Evolutionary conservation across 2,888 invertebrate genomes (phyloP), one percentile per base, ranked within the genome.

Genomic region (Philaethria dido): DNA sequence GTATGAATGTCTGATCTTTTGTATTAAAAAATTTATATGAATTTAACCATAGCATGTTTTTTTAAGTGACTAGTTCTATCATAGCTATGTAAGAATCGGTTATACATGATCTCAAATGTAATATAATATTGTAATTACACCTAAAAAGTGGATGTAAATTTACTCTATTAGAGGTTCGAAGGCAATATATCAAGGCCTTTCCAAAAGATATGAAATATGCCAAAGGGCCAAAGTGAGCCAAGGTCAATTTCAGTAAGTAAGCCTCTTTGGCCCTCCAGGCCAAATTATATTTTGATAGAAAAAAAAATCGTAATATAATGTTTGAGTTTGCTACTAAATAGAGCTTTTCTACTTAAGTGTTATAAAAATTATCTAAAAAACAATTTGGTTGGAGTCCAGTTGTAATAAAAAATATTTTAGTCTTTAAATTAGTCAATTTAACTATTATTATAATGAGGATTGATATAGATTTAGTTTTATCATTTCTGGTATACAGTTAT

Each of bases 401-500:
- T 82, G 77, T 82, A 74, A 74, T 68, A 81, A 77, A 75, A 79
- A 84, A 85, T 79, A 79, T 78, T 84, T 52, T 87, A 88, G 86
- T 87, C 82, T 80, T 83, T 84, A 83, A 82, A 78, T 85, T 88
- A 90, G 89, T 89, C 87, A 86, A 86, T 86, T 87, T 87, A 86
- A 82, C 75, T 79, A 78, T 76, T 74, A 76, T 68, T 78, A 78
- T 73, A 77, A 74, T 80, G 80, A 82, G 79, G 77, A 79, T 85
- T 82, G 83, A 85, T 84, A 82, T 87, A 87, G 82, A 73, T 81
- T 85, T 88, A 86, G 81, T 86, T 84, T 82, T 83, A 76, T 83
- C 80, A 78, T 78, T 81, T 81, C 75, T 79, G 78, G 77, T 77
- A 79, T 72, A 76, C 78, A 80, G 77, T 81, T 84, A 78, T 81